These are phyloP conservation scores for Corythaeola cristata DNA, from an alignment of 2,113 vertebrate species.

Conservation along the genomic window DNA sequence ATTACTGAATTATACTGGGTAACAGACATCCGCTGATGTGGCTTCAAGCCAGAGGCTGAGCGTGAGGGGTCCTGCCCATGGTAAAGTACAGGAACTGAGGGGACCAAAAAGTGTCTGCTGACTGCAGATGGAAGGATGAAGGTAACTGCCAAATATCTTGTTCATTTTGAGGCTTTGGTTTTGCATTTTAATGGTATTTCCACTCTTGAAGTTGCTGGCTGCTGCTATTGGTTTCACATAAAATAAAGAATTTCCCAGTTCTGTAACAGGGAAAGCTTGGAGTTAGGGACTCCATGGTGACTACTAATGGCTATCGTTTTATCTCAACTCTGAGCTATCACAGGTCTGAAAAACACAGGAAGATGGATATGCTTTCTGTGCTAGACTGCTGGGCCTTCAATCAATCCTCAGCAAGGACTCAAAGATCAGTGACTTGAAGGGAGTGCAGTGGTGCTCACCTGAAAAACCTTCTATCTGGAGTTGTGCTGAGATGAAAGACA, in stretches of 20 bases:
- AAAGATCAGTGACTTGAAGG: background rate
- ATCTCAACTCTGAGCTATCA: background rate
- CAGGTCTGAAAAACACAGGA: background rate
- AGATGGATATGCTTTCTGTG: background rate
- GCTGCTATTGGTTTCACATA: background rate
- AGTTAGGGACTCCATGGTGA: background rate
- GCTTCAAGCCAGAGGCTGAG: background rate
- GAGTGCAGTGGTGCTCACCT: background rate
- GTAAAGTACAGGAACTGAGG: background rate
- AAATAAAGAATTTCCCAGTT: background rate
- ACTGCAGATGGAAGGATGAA: background rate
- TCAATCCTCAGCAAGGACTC: background rate
- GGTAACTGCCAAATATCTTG: background rate
- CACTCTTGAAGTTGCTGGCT: background rate
- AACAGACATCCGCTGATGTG: background rate
- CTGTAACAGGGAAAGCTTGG: background rate
- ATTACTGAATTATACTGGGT: background rate
- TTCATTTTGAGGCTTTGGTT: background rate
- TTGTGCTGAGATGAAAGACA: background rate
- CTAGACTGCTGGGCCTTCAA: background rate
- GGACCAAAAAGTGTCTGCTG: background rate
- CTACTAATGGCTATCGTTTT: background rate
- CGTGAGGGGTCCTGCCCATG: background rate
- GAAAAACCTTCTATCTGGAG: background rate
- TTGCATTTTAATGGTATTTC: background rate